Percentiles rank a stretch among this genome's conserved stretches.
phyloP scores from a whole-genome alignment of 92 coral and sea anemone species.

The Muricea muricata region DNA sequence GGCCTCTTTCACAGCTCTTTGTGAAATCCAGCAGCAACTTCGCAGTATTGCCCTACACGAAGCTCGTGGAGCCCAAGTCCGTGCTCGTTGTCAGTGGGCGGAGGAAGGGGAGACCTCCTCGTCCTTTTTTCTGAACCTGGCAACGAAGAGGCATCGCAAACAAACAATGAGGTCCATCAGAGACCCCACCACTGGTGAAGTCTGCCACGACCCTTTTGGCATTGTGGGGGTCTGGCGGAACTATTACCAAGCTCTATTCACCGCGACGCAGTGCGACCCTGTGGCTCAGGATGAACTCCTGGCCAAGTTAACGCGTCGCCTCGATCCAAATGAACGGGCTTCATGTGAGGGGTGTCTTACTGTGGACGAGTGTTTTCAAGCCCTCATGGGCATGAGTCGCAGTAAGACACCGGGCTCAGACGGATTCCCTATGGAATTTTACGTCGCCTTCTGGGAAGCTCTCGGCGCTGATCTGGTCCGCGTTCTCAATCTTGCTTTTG shows the following conservation, averaged over 20 bases:
- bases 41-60: slow-evolving; percentile 18
- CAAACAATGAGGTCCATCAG: neutral
- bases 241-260: slow-evolving; percentile 15
- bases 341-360: neutral
- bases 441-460: neutral
- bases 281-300: neutral
- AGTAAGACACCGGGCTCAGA: slow-evolving; percentile 7
- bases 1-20: slow-evolving; percentile 26
- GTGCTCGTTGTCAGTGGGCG: no score
- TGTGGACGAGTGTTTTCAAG: neutral
- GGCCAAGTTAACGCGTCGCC: neutral
- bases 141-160: slow-evolving; percentile 15
- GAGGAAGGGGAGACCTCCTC: slow-evolving; percentile 32
- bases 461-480: neutral
- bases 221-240: slow-evolving; percentile 27
- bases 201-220: neutral
- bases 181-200: neutral
- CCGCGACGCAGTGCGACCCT: neutral
- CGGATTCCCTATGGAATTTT: neutral
- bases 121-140: slow-evolving; percentile 32
- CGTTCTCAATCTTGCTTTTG: neutral
- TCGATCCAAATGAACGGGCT: neutral
- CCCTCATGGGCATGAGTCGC: neutral
- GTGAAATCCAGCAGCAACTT: slow-evolving; percentile 42
- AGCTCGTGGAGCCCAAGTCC: slow-evolving; percentile 15